Conservation (phyloP, 2,797 vertebrate species). For the Lophotriccus pileatus region DNA sequence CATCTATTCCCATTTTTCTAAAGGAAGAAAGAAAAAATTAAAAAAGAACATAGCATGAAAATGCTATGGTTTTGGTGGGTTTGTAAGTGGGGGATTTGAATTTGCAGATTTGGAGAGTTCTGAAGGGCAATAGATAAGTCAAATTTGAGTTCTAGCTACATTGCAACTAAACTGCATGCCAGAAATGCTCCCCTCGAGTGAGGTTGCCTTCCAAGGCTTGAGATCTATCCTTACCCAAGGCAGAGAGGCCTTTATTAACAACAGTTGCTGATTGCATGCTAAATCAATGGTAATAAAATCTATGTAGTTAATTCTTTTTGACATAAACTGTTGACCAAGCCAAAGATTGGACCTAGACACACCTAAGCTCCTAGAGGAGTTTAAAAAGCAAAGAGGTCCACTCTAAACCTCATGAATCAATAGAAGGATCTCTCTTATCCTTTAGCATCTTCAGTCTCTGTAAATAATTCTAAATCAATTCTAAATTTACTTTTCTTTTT, state of each 20-base stretch:
- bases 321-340: not conserved
- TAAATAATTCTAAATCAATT: not conserved
- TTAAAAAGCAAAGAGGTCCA: not conserved
- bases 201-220: not conserved
- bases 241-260: not conserved
- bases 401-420: not conserved
- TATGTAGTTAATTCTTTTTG: not conserved
- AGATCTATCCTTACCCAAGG: not conserved
- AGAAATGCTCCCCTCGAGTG: not conserved
- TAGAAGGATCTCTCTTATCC: not conserved
- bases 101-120: not conserved
- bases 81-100: not conserved
- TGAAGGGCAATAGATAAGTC: not conserved
- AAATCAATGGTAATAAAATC: not conserved
- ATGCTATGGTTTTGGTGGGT: not conserved
- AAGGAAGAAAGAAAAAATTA: not conserved
- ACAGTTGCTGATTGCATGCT: not conserved
- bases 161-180: not conserved
- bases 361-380: not conserved
- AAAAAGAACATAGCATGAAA: not conserved
- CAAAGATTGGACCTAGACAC: not conserved
- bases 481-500: not conserved
- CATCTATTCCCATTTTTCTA: not conserved
- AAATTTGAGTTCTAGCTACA: not conserved
- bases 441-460: not conserved